Evolutionary conservation across 2,888 invertebrate genomes (phyloP), one percentile per base, ranked within the genome.

Genomic region (Nemotelus pantherinus): DNA sequence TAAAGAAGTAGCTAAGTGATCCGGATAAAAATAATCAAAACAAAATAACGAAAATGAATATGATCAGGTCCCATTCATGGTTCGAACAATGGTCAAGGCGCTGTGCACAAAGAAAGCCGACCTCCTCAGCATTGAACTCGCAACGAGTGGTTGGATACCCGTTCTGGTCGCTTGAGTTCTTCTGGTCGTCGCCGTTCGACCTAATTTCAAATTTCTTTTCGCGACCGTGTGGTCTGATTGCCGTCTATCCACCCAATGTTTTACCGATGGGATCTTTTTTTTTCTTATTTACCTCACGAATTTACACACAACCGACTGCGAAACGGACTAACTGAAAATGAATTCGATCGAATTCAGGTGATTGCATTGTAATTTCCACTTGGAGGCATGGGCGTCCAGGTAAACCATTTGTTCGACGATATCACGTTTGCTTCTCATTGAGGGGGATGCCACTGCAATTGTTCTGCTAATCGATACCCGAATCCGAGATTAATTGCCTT

Each of bases 401-500:
- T 53, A 70, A 70, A 43, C 10, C 25, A 47, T 10, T 39, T 48
- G 74, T 48, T 74, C 48, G n/a, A 4, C 47, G 74, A 45, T 74
- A 74, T 63, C 74, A 63, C 74, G 74, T 74, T 48, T 47, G 60
- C 63, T 60, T 74, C 53, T 64, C 71, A 64, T 76, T 76, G 78
- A 74, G 78, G 76, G 78, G 76, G 78, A 76, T 78, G 71, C 78
- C 78, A 76, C 45, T 70, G 74, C 77, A 71, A 78, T 78, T 78
- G 78, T 78, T 78, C 78, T 48, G 70, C 78, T 78, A 78, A 78
- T 78, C 78, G 78, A 76, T 76, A 78, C 55, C 76, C 74, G 74
- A 74, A 74, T 63, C 74, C 78, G 64, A 78, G 78, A 78, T 78
- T 78, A 78, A 78, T 78, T 78, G 78, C 78, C 76, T 53, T 64